Percentiles rank a stretch among this genome's conserved stretches.
Conservation (phyloP, 2,113 vertebrate genomes). For the Cariama cristata region DNA sequence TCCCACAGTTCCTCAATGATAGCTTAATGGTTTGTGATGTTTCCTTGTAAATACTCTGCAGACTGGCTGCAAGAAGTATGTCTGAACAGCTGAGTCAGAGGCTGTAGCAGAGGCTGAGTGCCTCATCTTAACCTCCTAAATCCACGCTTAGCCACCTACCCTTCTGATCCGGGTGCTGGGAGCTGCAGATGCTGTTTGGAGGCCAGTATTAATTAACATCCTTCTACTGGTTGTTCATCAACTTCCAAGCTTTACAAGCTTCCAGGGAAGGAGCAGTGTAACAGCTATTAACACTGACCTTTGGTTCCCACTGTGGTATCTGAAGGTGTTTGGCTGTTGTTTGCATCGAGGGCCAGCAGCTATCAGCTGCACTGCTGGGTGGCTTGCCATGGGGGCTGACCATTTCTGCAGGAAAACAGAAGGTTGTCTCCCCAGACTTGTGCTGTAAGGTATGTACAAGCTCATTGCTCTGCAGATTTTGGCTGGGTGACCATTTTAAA, state of each 20-base stretch:
- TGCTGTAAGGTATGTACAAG: neutral
- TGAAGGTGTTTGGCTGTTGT: neutral
- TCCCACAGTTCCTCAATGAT: neutral
- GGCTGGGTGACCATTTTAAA: neutral
- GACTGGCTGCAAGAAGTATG: neutral
- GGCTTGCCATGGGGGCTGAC: neutral
- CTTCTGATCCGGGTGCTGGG: fast-evolving
- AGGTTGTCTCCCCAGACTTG: neutral
- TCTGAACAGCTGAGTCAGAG: neutral
- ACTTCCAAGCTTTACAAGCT: neutral
- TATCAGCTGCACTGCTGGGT: neutral
- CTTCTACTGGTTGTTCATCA: neutral
- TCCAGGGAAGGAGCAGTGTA: neutral
- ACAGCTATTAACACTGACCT: neutral
- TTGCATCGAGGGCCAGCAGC: neutral
- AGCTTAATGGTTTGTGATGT: neutral
- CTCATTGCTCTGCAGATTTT: neutral
- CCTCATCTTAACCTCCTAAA: neutral
- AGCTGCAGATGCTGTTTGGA: neutral
- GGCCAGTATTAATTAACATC: neutral
- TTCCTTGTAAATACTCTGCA: neutral
- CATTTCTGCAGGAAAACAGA: neutral
- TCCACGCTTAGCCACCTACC: neutral
- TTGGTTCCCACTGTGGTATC: neutral
- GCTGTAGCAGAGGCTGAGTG: neutral